A percentile compares a stretch with the other conserved stretches of the same genome.
phyloP scores from a whole-genome alignment of 37 sponge, comb jelly and placozoan genomes.

The Diacarnus erythraeanus region DNA sequence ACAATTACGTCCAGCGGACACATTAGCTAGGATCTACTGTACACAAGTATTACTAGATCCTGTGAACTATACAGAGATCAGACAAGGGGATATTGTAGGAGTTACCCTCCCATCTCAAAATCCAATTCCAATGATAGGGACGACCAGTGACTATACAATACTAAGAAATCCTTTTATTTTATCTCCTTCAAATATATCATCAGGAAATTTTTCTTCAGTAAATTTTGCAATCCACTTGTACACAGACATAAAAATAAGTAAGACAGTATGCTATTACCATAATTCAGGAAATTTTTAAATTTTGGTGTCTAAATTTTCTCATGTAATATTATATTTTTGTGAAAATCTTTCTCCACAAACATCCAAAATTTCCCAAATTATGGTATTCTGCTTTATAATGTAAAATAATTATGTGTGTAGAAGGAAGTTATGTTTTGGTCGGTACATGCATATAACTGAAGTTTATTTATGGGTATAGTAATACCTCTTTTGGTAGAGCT shows the following conservation, averaged over 20 bases:
- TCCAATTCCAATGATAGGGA: not conserved
- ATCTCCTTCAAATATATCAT: not conserved
- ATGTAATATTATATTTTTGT: too few relatives aligned
- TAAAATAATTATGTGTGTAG: too few relatives aligned
- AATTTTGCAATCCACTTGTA: not conserved
- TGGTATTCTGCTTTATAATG: too few relatives aligned
- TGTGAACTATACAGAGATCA: not conserved
- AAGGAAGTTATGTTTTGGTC: too few relatives aligned
- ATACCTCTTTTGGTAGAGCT: too few relatives aligned
- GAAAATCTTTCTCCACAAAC: too few relatives aligned
- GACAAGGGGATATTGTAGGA: not conserved
- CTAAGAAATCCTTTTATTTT: not conserved
- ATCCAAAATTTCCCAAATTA: too few relatives aligned
- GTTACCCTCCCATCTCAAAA: not conserved
- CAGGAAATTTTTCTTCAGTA: not conserved
- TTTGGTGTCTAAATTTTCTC: too few relatives aligned
- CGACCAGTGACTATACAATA: not conserved
- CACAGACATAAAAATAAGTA: not conserved
- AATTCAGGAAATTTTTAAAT: too few relatives aligned
- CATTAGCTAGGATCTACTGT: not conserved
- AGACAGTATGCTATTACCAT: not conserved
- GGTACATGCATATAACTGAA: too few relatives aligned
- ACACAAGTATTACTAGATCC: not conserved
- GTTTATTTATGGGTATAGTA: too few relatives aligned
- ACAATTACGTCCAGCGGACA: not conserved